Evolutionary conservation across 2,888 invertebrate species (phyloP), one percentile per base, ranked within the genome.

Genomic region (Carpatolechia fugitivella): DNA sequence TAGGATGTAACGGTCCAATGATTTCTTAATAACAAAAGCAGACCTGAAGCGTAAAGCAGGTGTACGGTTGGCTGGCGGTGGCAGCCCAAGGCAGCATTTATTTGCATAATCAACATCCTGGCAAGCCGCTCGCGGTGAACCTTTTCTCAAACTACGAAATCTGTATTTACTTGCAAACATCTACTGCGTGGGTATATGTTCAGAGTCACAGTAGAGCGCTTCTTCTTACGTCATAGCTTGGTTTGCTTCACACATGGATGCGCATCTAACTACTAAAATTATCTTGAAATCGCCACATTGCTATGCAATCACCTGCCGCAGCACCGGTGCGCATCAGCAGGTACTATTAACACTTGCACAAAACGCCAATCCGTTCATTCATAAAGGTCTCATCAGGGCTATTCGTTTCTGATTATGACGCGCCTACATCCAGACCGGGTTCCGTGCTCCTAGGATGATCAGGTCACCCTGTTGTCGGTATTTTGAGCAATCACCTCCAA

Each of bases 241-340:
- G 20, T 18, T 40, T 16, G 18, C 33, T 48, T 48, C 35, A 48
- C 10, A 48, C 48, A 48, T 18, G 33, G 48, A 11, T 33, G 48
- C 48, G 14, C 18, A 44, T 3, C 10, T 40, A 40, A 40, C 44
- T n/a, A 33, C 48, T 16, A 18, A 35, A 35, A 48, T 48, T 48
- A 48, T 48, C 48, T 48, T 48, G 48, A 35, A 48, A 48, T 48
- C 18, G 48, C 48, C 7, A 35, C 48, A 48, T 18, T 44, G 44
- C 44, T 24, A 29, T 24, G 44, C 44, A 44, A 44, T 11, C 11
- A 20, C 13, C 18, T 40, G 16, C 5, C 16, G 16, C 10, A n/a
- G n/a, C n/a, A n/a, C n/a, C n/a, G n/a, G 18, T 8, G 14, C 16
- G 16, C 16, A 16, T 18, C 13, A 14, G 14, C 38, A 16, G 1